Percentiles rank a stretch among this genome's conserved stretches.
Evolutionary conservation across 2,888 invertebrate species (phyloP).

Genomic region (Sussaba pulchella): DNA sequence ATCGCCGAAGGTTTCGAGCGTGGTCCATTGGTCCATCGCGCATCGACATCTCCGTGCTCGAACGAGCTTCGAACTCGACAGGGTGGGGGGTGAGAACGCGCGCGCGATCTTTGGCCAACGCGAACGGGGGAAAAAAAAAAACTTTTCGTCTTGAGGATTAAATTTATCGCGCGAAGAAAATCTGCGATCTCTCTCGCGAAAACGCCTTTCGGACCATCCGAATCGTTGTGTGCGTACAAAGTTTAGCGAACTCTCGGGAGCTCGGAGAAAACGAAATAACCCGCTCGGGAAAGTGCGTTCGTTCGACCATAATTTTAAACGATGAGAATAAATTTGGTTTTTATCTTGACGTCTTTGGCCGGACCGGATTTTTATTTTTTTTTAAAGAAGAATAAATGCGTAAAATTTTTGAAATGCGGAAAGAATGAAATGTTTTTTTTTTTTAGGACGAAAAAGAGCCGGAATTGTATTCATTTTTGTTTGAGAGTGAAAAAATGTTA

Average conservation of each 20-base stretch:
- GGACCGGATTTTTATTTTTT: background rate
- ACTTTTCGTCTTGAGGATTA: background rate
- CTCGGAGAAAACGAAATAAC: background rate
- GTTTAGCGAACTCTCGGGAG: conserved; percentile 7
- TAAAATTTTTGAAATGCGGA: background rate
- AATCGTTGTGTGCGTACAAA: conserved; percentile 26
- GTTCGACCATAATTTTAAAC: conserved; percentile 13
- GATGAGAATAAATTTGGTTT: conserved; percentile 31
- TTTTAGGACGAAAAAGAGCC: conserved; percentile 5
- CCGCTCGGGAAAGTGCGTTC: background rate
- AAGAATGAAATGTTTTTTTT: background rate
- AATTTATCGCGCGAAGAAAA: conserved; percentile 17
- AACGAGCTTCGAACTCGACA: background rate
- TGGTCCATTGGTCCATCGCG: background rate
- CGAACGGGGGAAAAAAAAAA: background rate
- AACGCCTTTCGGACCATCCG: conserved; percentile 3
- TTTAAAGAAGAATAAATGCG: background rate
- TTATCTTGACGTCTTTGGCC: conserved; percentile 1
- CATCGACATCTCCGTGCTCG: no score
- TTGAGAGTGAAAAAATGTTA: background rate
- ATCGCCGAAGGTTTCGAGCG: conserved; percentile 2
- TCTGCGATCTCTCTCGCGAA: conserved; percentile 6
- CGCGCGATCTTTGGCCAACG: background rate
- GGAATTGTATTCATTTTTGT: conserved; percentile 44
- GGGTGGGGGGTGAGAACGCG: no score